Evolutionary conservation across 2,113 vertebrate genomes (phyloP), one percentile per base, ranked within the genome.

Genomic region (Charadrius vociferus): DNA sequence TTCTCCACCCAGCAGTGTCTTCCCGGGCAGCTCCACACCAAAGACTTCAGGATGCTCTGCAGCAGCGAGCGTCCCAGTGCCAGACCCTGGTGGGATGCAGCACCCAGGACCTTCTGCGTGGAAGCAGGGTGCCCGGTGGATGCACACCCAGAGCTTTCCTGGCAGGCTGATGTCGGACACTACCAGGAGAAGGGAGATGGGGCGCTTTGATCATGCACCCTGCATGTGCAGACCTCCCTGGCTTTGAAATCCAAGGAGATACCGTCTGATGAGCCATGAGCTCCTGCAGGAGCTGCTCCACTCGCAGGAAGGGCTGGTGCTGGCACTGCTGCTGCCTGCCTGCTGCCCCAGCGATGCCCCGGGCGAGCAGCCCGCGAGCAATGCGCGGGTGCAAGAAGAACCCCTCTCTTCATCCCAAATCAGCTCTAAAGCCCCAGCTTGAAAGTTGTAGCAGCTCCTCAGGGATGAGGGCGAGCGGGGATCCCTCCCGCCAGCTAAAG

Each of bases 341-440:
- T 4, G 0, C 70, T 71, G 52, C 32, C 52, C 37, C 17, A n/a
- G 23, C 12, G 7, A 86, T 71, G 74, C 12, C 32, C 56, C 0
- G 0, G 32, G 27, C 2, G 6, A 92, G 74, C 2, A 1, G 23
- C 36, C 22, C 10, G 3, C 0, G 0, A 36, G 36, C 2, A 1
- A 26, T 1, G 3, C 67, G 70, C 9, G 29, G n/a, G 6, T 17
- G 23, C 3, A 23, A 65, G 14, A n/a, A 68, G 9, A 52, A n/a
- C 12, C 17, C 13, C n/a, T 43, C 37, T 47, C 43, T 70, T 58
- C 71, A 74, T n/a, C 49, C 37, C 49, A 12, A 43, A 74, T 43
- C 49, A 36, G 47, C 37, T 62, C 37, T 50, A 52, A 81, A 83
- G 56, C 10, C 5, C 30, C 50, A 53, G 37, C 12, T 81, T 18